phyloP scores from a whole-genome alignment of 2,113 vertebrate species.

The Fregata magnificens region DNA sequence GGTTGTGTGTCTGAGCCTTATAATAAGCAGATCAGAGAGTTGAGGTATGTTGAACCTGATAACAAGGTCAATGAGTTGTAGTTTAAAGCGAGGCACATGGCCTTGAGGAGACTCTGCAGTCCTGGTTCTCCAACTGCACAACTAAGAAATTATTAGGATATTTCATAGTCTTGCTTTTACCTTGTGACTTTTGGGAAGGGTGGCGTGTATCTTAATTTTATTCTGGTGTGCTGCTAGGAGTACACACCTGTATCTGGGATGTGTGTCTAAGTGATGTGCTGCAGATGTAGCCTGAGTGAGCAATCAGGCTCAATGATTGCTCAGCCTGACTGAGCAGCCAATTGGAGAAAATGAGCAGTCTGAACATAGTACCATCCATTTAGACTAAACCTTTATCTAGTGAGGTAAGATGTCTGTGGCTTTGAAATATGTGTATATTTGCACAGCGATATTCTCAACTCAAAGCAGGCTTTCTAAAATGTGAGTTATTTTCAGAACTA shows the following conservation, averaged over 20 bases:
- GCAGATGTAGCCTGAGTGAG: neutral
- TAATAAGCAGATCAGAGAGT: neutral
- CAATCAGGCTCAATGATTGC: neutral
- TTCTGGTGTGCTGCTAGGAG: neutral
- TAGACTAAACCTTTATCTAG: neutral
- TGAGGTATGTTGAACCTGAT: neutral
- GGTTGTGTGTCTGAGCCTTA: neutral
- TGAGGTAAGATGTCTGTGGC: neutral
- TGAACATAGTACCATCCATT: neutral
- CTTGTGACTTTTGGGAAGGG: neutral
- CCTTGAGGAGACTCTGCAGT: neutral
- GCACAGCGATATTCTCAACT: neutral
- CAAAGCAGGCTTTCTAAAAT: neutral
- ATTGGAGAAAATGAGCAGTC: neutral
- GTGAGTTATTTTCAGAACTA: neutral
- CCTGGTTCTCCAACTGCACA: neutral
- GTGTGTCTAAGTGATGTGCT: neutral
- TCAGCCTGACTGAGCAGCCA: neutral
- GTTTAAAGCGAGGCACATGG: neutral
- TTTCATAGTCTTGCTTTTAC: neutral
- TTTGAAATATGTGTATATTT: neutral
- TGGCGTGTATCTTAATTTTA: neutral
- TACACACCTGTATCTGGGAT: neutral
- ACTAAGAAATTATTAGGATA: neutral
- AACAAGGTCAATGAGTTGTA: neutral